Evolutionary conservation across 2,888 invertebrate genomes (phyloP), one percentile per base, ranked within the genome.

Genomic region (Gymnosoma rotundatum): DNA sequence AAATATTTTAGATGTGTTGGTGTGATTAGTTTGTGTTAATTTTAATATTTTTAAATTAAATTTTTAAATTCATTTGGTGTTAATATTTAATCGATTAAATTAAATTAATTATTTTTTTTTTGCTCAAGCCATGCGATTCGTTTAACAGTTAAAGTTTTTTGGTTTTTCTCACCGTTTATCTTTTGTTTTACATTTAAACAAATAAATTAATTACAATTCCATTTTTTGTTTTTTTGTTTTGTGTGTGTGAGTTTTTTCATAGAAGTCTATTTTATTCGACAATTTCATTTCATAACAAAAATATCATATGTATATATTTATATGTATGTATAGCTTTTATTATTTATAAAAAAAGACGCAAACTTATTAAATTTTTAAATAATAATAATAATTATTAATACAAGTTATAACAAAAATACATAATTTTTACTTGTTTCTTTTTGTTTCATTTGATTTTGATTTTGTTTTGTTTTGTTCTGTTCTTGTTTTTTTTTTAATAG

Each of bases 131-230:
- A 81, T 84, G 84, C 84, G 84, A 84, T 81, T 74, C 84, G 38
- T 63, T 64, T 63, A 8, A 54, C 69, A 74, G n/a, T 38, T 69
- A 42, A 67, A 63, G 72, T 75, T 63, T 42, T 58, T 42, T 25
- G 64, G 48, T 70, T 78, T 75, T 74, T 84, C 84, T 84, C 84
- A 84, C 84, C 84, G 84, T 84, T 84, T 84, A 84, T 81, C 78
- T 84, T 82, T 84, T 74, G 84, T 81, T 81, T 84, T 70, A 81
- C 74, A 78, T 61, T 72, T 72, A 64, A 79, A 76, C 58, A 64
- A 61, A 72, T 69, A 18, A 54, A 56, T 60, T 72, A 72, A 32
- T 32, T 32, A 32, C 6, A 32, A 7, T 32, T 79, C 60, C 45
- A 70, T 38, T 67, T 75, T 70, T 74, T 52, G 60, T 84, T 87